Percentiles rank a stretch among this genome's conserved stretches.
These are phyloP conservation scores for Semibalanus balanoides DNA, from an alignment of 1,140 invertebrate genomes.

Conservation along the genomic window DNA sequence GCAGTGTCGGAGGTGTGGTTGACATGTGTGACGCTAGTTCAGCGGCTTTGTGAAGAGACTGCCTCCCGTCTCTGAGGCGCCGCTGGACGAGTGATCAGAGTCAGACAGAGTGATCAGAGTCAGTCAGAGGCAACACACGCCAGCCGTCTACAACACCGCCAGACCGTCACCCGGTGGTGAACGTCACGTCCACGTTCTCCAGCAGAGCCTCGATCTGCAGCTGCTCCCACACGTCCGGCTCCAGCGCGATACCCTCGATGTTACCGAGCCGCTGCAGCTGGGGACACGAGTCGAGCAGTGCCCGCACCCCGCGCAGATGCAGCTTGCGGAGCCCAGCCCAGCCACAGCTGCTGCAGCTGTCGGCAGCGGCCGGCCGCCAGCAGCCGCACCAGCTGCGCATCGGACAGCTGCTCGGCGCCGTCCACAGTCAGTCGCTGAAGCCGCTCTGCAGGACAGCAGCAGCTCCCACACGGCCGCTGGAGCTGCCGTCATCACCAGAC, in stretches of 20 bases:
- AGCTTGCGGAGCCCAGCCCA: slow-evolving; percentile 4
- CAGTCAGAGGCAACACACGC: too few species aligned
- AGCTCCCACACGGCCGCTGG: neutral
- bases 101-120: too few species aligned
- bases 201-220: neutral
- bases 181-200: neutral
- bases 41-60: too few species aligned
- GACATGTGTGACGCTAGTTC: too few species aligned
- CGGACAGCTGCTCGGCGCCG: neutral
- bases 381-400: neutral
- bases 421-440: neutral
- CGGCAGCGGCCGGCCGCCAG: slow-evolving; percentile 1
- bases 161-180: neutral
- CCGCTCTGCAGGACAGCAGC: neutral
- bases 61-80: too few species aligned
- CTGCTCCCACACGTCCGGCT: neutral
- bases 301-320: neutral
- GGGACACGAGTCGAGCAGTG: neutral
- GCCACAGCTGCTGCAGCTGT: neutral
- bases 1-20: too few species aligned
- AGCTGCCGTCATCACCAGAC: neutral
- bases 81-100: too few species aligned
- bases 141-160: too few species aligned
- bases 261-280: neutral
- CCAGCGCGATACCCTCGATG: neutral